These are phyloP conservation scores for Apostichopus japonicus DNA, from an alignment of 35 echinoderm and acorn worm genomes.

Conservation along the genomic window DNA sequence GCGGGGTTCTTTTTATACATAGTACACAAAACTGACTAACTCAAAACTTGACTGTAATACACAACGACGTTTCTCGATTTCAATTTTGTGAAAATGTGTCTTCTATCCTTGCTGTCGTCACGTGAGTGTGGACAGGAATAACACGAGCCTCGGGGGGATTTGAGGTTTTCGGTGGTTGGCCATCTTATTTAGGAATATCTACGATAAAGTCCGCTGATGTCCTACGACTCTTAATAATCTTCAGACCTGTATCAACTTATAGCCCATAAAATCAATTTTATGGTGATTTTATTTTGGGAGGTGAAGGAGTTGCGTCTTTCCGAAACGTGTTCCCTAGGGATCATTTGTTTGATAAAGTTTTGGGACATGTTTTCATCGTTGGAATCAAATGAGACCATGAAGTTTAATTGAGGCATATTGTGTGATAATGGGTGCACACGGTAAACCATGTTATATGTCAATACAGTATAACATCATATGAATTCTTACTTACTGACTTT, in stretches of 20 bases:
- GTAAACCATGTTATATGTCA: no score
- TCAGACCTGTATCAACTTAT: background rate
- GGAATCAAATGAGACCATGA: no score
- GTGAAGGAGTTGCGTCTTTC: conserved; percentile 21
- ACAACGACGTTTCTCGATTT: no score
- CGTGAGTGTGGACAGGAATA: background rate
- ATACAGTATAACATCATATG: no score
- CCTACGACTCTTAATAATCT: no score
- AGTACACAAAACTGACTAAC: no score
- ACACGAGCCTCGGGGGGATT: conserved; percentile 2
- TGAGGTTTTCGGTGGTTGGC: background rate
- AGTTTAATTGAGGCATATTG: no score
- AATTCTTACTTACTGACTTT: no score
- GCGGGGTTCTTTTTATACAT: no score
- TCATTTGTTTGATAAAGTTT: background rate
- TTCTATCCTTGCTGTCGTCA: background rate
- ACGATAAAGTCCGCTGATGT: background rate
- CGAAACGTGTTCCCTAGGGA: background rate
- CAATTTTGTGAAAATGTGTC: background rate
- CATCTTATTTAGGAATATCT: background rate
- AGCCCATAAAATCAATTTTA: conserved; percentile 3
- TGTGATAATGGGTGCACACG: no score
- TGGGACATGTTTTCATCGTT: background rate
- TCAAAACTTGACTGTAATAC: no score
- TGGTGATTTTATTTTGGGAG: background rate